Evolutionary conservation across 2,888 invertebrate genomes (phyloP), one percentile per base, ranked within the genome.

Genomic region (Chrysomela aeneicollis): DNA sequence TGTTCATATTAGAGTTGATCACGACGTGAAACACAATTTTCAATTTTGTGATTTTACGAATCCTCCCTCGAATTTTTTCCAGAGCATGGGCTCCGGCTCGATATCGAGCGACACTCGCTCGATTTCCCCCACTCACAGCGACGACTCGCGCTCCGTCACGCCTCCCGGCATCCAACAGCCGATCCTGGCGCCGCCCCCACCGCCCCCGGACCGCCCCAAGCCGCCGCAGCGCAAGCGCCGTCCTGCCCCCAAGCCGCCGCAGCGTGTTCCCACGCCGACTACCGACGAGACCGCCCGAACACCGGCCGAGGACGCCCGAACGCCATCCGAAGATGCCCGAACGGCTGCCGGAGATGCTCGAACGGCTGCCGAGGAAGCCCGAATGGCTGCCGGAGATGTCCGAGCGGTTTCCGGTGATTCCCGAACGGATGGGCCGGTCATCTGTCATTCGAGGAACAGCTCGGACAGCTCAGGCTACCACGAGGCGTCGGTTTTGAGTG

Each of bases 391-490:
- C 57, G 59, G 52, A 51, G 59, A 55, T 15, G 47, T 26, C 18
- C 59, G 54, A 26, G 46, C 59, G 21, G 68, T 65, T 32, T 67
- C 66, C 15, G 63, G 60, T 32, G 76, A 78, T 0, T 63, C 73
- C n/a, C 73, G 71, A 49, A 73, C 72, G 50, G 67, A 77, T 55
- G 79, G 80, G 66, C 75, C 88, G 74, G 81, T 86, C 47, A 87
- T 87, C 66, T 87, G 86, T 74, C 90, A 90, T 84, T 90, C 90
- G 47, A 84, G 90, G 68, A 90, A 90, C 76, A 90, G 89, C 80
- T 90, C 90, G 68, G 90, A 90, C 78, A 90, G 90, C 73, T 89
- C 89, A 63, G 90, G 90, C 0, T 90, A 90, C 77, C 90, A 90
- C 78, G 90, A 90, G 77, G 87, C 90, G 0, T 89, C 89, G 6